Conservation (phyloP, 1,140 invertebrate genomes). For the Cotesia chilonis region DNA sequence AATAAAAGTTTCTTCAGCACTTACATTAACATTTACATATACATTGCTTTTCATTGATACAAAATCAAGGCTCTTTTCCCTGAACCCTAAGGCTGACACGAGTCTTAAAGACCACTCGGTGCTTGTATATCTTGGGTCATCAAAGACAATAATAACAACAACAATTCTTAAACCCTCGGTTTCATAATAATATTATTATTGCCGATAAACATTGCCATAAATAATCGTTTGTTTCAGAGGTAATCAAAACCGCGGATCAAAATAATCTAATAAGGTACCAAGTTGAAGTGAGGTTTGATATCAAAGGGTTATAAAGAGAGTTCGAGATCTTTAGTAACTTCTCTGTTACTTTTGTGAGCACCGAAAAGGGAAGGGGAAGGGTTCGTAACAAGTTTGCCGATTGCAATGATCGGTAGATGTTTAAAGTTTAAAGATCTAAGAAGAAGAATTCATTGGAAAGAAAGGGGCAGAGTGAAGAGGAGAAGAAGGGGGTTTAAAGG, state of each 20-base stretch:
- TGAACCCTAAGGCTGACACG: constrained; percentile 45
- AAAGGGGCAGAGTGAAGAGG: background rate
- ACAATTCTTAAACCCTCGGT: constrained; percentile 29
- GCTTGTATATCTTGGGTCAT: constrained; percentile 58
- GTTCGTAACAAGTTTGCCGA: constrained; percentile 6
- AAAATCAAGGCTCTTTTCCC: constrained; percentile 23
- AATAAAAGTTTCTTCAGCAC: background rate
- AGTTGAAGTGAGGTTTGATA: constrained; percentile 23
- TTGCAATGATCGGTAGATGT: background rate
- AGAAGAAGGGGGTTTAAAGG: background rate
- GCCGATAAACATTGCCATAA: constrained; percentile 53
- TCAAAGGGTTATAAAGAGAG: constrained; percentile 43
- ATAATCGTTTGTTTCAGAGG: constrained; percentile 65
- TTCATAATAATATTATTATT: constrained; percentile 45
- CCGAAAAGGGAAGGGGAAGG: background rate
- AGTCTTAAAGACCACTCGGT: constrained; percentile 37
- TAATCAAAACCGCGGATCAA: constrained; percentile 61
- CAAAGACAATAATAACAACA: constrained; percentile 34
- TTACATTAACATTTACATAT: background rate
- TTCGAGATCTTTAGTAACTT: background rate
- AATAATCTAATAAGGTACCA: constrained; percentile 59
- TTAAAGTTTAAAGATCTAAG: too few relatives aligned
- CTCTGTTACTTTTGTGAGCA: background rate
- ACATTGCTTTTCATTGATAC: constrained; percentile 22
- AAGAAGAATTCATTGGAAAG: background rate